A percentile compares a stretch with the other conserved stretches of the same genome.
These are phyloP conservation scores for Euglossa dilemma DNA, from an alignment of 1,140 invertebrate genomes.

Conservation along the genomic window DNA sequence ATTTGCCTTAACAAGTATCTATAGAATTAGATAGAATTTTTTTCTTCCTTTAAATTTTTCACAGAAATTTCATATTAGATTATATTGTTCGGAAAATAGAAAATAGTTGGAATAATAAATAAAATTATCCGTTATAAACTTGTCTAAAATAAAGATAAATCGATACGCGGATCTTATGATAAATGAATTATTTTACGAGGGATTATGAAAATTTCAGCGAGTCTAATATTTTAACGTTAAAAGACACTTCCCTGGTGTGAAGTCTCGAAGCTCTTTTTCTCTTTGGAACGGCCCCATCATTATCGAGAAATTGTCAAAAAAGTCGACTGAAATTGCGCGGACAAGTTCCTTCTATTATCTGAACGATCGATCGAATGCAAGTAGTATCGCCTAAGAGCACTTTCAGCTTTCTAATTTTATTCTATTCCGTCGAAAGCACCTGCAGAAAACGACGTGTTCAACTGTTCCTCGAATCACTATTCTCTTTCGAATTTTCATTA, in stretches of 20 bases:
- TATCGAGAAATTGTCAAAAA: conserved; percentile 9
- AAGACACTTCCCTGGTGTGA: too few species aligned
- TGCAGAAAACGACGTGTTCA: neutral
- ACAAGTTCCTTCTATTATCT: neutral
- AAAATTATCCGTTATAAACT: too few species aligned
- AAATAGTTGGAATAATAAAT: too few species aligned
- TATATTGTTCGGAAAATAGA: too few species aligned
- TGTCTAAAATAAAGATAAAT: too few species aligned
- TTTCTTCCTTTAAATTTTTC: too few species aligned
- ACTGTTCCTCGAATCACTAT: neutral
- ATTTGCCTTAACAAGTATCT: too few species aligned
- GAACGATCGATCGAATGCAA: conserved; percentile 9
- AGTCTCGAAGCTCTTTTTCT: neutral
- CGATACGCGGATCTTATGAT: too few species aligned
- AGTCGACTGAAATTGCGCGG: neutral
- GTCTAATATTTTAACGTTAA: neutral
- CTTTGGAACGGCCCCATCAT: neutral
- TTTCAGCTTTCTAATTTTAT: conserved; percentile 2
- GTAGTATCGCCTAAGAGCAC: neutral
- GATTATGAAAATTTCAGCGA: neutral
- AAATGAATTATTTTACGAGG: neutral
- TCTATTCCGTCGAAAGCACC: neutral
- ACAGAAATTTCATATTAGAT: too few species aligned
- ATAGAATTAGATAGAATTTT: too few species aligned
- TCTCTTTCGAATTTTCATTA: neutral